Evolutionary conservation across 30 jellyfish, hydroid and myxozoan genomes (phyloP), one percentile per base, ranked within the genome.

Genomic region (Aurelia aurita): DNA sequence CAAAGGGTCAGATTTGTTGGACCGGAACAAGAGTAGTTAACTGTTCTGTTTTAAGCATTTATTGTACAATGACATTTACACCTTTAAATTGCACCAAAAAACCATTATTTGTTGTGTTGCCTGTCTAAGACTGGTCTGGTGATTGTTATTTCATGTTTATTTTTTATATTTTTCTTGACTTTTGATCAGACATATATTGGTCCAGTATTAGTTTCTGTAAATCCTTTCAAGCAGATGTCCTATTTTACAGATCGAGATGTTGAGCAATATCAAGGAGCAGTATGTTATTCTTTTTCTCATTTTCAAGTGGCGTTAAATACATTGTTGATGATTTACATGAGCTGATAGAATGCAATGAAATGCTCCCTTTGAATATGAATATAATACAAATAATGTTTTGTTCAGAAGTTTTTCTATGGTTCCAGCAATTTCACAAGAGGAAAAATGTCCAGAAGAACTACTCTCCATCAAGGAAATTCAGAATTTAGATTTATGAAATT

Each of bases 141-240:
- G 51, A 39, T 39, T 8, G 51, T 39, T 39, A 39, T 39, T 39
- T 39, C 51, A 39, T 72, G 34, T 28, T 5, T 6, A 19, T 18
- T 72, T 20, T 20, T 3, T 76, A 9, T 14, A 76, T 7, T 14
- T 29, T 46, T 70, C 80, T 65, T 88, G 71, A 26, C 71, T 69
- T 4, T 0, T 25, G 22, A 53, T 25, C 35, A 95, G 99, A 96
- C 99, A 57, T 96, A 96, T 69, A 96, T 96, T 53, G 99, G 99
- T n/a, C 98, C 98, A n/a, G 99, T 96, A 8, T 96, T 96, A 61
- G 98, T 96, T 12, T 92, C 99, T 68, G 98, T 96, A 9, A 96
- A 96, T 83, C 99, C 99, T 6, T 96, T 96, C 86, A 96, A 96
- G 74, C 97, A 88, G 83, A 60, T 96, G 90, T 75, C 99, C 7